Conservation (phyloP, 1,140 invertebrate genomes). For the Brachystomella parvula region DNA sequence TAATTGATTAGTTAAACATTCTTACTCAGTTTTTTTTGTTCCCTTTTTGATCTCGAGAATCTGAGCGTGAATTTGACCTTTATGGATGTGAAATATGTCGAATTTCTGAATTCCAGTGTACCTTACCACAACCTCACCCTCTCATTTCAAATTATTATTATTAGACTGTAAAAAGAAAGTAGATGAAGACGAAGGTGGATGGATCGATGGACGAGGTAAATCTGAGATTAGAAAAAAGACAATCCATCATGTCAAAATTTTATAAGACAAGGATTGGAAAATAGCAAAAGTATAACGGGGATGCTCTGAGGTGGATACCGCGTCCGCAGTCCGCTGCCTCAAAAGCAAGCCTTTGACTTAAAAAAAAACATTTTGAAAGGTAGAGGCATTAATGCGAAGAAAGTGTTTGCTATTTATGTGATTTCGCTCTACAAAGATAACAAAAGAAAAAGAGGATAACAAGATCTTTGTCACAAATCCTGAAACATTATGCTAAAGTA, state of each 20-base stretch:
- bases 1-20: no score
- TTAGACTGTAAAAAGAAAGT: background rate
- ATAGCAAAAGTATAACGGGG: no score
- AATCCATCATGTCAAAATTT: background rate
- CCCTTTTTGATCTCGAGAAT: background rate
- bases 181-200: background rate
- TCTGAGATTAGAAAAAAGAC: background rate
- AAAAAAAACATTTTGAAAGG: background rate
- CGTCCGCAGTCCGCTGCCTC: no score
- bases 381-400: background rate
- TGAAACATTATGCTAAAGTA: no score
- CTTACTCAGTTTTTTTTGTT: background rate
- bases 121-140: no score
- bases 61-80: background rate
- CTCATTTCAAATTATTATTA: no score
- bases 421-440: background rate
- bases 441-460: no score
- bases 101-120: no score
- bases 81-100: no score
- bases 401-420: background rate
- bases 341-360: background rate
- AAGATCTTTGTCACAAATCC: no score
- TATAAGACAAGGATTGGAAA: background rate
- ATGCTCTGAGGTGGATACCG: no score
- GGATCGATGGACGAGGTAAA: background rate